A percentile compares a stretch with the other conserved stretches of the same genome.
Conservation (phyloP, 64 coral and sea anemone species). For the Anthopleura sola region DNA sequence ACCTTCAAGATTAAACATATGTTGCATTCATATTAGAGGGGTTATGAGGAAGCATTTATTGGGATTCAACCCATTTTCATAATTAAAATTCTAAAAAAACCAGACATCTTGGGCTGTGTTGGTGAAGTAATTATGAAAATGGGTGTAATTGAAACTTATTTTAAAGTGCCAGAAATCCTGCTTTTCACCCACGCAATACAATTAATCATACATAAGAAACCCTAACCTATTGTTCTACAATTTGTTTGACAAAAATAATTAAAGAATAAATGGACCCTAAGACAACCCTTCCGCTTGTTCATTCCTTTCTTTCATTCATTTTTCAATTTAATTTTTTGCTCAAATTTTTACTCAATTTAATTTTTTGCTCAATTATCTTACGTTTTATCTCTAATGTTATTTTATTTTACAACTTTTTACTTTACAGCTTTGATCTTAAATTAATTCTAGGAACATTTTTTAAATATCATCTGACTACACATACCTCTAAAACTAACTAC, state of each 20-base stretch:
- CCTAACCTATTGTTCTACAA: neutral
- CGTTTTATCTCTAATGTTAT: too few relatives aligned
- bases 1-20: slow-evolving; percentile 8
- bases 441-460: neutral
- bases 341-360: too few relatives aligned
- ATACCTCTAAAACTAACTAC: neutral
- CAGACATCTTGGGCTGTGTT: too few relatives aligned
- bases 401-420: neutral
- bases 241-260: neutral
- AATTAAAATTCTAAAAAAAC: too few relatives aligned
- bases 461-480: neutral
- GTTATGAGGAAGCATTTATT: too few relatives aligned
- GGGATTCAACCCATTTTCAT: too few relatives aligned
- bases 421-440: neutral
- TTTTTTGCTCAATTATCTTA: too few relatives aligned
- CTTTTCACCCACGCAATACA: neutral
- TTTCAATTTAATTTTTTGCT: too few relatives aligned
- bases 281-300: neutral
- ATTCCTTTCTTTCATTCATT: neutral
- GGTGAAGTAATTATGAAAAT: too few relatives aligned
- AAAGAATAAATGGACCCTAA: neutral
- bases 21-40: neutral
- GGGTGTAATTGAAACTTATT: too few relatives aligned
- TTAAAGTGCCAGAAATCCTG: too few relatives aligned
- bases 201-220: too few relatives aligned